A percentile compares a stretch with the other conserved stretches of the same genome.
Conservation (phyloP, 2,113 vertebrate genomes). For the Ornithorhynchus anatinus region DNA sequence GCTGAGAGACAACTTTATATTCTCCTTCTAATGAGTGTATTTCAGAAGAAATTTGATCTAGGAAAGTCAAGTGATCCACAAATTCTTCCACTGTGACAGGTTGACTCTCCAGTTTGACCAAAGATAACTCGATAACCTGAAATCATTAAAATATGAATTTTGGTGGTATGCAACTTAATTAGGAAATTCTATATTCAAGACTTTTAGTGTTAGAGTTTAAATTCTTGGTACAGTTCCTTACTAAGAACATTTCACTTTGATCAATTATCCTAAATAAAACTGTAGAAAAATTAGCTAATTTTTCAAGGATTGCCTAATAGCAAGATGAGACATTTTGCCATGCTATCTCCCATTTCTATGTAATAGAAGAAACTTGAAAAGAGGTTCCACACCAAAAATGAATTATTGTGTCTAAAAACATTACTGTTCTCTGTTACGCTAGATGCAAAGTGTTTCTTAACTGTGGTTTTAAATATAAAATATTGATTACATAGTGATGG, state of each 20-base stretch:
- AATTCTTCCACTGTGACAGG: conserved; percentile 61
- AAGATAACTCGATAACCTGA: conserved; percentile 53
- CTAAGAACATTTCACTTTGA: not conserved
- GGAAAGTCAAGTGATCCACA: conserved; percentile 59
- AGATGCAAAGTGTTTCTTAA: no score
- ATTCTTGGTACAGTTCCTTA: no score
- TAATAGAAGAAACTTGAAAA: not conserved
- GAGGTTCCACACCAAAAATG: not conserved
- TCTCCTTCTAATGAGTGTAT: conserved; percentile 53
- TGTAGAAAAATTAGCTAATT: not conserved
- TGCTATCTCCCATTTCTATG: not conserved
- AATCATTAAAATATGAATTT: conserved; percentile 18
- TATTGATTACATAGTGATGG: no score
- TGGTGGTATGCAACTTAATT: not conserved
- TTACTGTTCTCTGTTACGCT: no score
- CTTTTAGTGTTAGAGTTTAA: no score
- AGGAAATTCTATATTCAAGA: no score
- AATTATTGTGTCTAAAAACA: not conserved
- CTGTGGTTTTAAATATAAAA: no score
- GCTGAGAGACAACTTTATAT: conserved; percentile 31
- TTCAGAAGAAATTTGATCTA: conserved; percentile 42
- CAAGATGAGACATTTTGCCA: not conserved
- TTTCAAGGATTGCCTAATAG: conserved; percentile 12
- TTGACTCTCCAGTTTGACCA: conserved; percentile 42
- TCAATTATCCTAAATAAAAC: not conserved